Conservation (phyloP, 1,140 invertebrate genomes). For the Bactericera cockerelli region DNA sequence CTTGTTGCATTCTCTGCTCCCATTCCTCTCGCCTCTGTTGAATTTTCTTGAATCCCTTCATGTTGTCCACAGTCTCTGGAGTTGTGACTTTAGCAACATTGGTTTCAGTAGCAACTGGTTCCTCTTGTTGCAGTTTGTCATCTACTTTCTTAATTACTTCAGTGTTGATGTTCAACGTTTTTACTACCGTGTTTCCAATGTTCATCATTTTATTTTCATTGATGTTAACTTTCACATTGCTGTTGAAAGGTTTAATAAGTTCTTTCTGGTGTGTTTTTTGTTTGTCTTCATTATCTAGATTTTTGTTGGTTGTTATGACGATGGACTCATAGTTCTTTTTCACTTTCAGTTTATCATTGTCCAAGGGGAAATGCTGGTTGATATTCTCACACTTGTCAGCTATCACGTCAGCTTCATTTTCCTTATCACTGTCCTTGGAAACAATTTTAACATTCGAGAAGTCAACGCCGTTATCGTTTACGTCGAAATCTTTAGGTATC, state of each 20-base stretch:
- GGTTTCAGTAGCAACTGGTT: conserved; percentile 24
- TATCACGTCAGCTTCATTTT: conserved; percentile 36
- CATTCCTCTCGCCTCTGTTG: conserved; percentile 54
- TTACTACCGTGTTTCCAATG: not conserved
- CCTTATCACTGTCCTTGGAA: conserved; percentile 47
- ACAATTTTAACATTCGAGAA: conserved; percentile 10
- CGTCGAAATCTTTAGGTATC: conserved; percentile 48
- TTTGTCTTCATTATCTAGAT: not conserved
- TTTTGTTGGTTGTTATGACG: not conserved
- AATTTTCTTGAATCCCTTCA: conserved; percentile 45
- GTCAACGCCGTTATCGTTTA: conserved; percentile 23
- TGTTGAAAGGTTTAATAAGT: not conserved
- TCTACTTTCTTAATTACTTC: conserved; percentile 17
- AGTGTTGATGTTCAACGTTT: conserved; percentile 23
- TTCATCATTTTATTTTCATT: conserved; percentile 12
- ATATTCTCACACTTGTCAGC: conserved; percentile 25
- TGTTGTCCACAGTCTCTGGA: conserved; percentile 30
- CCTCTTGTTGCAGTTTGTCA: not conserved
- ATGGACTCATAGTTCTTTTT: not conserved
- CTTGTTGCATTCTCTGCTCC: conserved; percentile 51
- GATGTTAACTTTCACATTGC: not conserved
- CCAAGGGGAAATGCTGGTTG: conserved; percentile 20
- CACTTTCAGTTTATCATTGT: not conserved
- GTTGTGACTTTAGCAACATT: conserved; percentile 27
- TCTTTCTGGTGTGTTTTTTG: not conserved